phyloP scores from a whole-genome alignment of 2,888 invertebrate species.

The Chouioia cunea region DNA sequence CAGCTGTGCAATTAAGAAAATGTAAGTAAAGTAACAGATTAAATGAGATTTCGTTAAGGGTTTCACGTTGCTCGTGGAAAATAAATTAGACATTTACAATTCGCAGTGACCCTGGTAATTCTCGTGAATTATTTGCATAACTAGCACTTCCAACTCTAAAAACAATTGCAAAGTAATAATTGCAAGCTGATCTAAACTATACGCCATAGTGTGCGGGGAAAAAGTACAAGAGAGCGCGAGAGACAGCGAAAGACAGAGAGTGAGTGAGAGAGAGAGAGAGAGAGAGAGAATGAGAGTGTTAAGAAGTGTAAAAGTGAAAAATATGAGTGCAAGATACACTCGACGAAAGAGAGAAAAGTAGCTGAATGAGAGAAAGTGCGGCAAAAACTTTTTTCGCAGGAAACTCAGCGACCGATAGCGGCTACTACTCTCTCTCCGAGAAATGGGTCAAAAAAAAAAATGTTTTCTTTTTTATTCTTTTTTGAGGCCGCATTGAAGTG shows the following conservation, averaged over 20 bases:
- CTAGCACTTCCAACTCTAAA: background rate
- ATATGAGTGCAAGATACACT: too few species aligned
- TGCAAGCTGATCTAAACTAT: background rate
- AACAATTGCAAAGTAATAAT: conserved; percentile 20
- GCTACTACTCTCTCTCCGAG: background rate
- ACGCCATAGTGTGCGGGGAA: conserved; percentile 5
- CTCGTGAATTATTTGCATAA: too few species aligned
- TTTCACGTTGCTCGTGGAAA: too few species aligned
- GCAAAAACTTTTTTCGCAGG: conserved; percentile 19
- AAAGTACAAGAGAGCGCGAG: conserved; percentile 7
- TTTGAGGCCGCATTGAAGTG: too few species aligned
- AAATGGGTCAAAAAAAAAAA: conserved; percentile 25
- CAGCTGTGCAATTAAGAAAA: too few species aligned
- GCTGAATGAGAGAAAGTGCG: background rate
- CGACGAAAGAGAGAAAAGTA: too few species aligned
- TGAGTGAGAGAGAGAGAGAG: conserved; percentile 17
- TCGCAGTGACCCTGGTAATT: too few species aligned
- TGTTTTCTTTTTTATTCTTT: background rate
- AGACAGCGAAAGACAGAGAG: conserved; percentile 5
- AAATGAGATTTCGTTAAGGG: too few species aligned
- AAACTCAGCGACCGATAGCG: conserved; percentile 14
- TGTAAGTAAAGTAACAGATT: too few species aligned
- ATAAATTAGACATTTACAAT: too few species aligned
- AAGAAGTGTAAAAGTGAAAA: too few species aligned
- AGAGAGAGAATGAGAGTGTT: conserved; percentile 5